Base-by-base conservation (phyloP, 2,113 vertebrate species). In the Microtus oregoni region DNA sequence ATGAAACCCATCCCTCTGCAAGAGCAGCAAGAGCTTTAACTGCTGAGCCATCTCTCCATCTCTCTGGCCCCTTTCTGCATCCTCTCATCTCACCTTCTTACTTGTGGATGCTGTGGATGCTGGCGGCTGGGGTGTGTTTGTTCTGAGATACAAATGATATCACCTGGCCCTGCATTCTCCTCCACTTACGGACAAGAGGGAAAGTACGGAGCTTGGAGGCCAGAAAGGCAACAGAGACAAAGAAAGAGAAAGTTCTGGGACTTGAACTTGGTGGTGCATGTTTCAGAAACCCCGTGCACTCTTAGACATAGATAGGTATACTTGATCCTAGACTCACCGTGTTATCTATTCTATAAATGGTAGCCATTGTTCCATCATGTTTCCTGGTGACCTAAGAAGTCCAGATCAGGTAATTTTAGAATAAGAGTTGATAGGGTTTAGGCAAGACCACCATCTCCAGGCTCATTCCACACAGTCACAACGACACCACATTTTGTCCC, bases 271-370 rank as follows among this genome's bases (percentile, higher is more conserved):
- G 92, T 26, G 24, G n/a, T 30, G 63, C 70, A 65, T 61, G 20
- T 70, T 93, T 95, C 41, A 52, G 83, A 81, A 87, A 76, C 38
- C 55, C 85, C 22, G 19, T 55, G 92, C 90, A 58, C 44, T 85
- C 77, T 20, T 52, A 67, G 58, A 4, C 65, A n/a, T 22, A 35
- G 63, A 47, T 41, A 15, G 32, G 14, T 6, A 19, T 58, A 0
- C 20, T 7, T 13, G 3, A 20, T 7, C 26, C 11, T 50, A 32
- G 72, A 13, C 41, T 91, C 47, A 2, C 14, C 2, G 9, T 7
- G 47, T 22, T 7, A 32, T 20, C 4, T 2, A 10, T 24, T 86
- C 35, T 75, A 0, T 44, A 61, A 13, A 22, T 0, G 24, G 38
- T 11, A 20, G 30, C n/a, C 47, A 2, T 26, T 52, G 52, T 72